Evolutionary conservation across 1,140 invertebrate genomes (phyloP).

Genomic region (Apis florea): DNA sequence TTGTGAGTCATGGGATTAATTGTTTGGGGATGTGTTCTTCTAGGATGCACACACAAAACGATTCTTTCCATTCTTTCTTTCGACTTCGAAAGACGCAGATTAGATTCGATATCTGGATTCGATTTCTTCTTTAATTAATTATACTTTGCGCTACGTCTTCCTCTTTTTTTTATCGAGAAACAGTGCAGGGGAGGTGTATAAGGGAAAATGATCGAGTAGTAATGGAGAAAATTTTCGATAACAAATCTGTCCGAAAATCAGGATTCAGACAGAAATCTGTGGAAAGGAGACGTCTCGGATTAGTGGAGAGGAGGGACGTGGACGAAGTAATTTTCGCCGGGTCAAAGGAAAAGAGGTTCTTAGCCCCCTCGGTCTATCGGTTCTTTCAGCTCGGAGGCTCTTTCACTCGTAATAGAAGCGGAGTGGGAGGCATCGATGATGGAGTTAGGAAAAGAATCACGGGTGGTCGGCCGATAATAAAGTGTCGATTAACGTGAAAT

Average conservation of each 20-base stretch:
- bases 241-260: constrained; percentile 12
- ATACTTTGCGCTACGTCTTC: too few species aligned
- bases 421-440: constrained; percentile 52
- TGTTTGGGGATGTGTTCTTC: too few species aligned
- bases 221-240: neutral
- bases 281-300: neutral
- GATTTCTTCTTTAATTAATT: too few species aligned
- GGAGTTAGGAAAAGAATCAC: constrained; percentile 54
- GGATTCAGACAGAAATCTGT: constrained; percentile 35
- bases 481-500: constrained; percentile 39
- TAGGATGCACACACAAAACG: too few species aligned
- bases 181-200: too few species aligned
- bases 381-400: constrained; percentile 37
- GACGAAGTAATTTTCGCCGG: constrained; percentile 21
- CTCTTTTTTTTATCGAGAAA: too few species aligned
- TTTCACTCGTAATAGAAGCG: constrained; percentile 51
- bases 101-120: too few species aligned
- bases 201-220: neutral
- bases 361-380: constrained; percentile 5
- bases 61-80: too few species aligned
- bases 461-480: constrained; percentile 36
- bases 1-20: neutral
- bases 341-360: constrained; percentile 16
- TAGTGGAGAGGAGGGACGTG: neutral
- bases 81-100: too few species aligned